These are phyloP conservation scores for Beroe forskalii DNA, from an alignment of 37 sponge, comb jelly and placozoan genomes.

Conservation along the genomic window DNA sequence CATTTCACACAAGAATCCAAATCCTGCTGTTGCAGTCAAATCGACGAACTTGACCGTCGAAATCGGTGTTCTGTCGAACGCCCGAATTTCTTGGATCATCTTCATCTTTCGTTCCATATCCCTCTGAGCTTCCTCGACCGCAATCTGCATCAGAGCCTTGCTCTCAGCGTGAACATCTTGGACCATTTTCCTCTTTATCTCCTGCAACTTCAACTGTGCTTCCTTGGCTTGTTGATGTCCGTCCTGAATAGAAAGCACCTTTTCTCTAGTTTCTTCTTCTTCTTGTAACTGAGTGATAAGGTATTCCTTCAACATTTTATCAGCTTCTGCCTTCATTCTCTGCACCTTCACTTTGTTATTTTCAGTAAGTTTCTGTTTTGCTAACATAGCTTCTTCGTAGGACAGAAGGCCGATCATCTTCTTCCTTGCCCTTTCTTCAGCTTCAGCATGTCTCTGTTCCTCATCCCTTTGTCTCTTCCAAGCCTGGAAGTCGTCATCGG, in stretches of 20 bases:
- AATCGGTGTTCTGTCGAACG: slow-evolving; percentile 89
- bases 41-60: slow-evolving; percentile 86
- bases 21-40: slow-evolving; percentile 81
- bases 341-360: slow-evolving; percentile 72
- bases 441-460: slow-evolving; percentile 82
- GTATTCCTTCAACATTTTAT: slow-evolving; percentile 78
- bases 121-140: slow-evolving; percentile 87
- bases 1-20: slow-evolving; percentile 91
- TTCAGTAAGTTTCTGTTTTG: slow-evolving; percentile 73
- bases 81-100: slow-evolving; percentile 91
- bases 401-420: slow-evolving; percentile 77
- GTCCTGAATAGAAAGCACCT: slow-evolving; percentile 79
- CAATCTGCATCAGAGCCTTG: slow-evolving; percentile 80
- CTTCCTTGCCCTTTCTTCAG: slow-evolving; percentile 85
- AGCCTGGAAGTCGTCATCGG: slow-evolving; percentile 57
- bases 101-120: slow-evolving; percentile 88
- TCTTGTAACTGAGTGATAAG: slow-evolving; percentile 77
- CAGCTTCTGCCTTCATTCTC: slow-evolving; percentile 81
- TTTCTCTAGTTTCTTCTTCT: slow-evolving; percentile 71
- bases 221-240: slow-evolving; percentile 80
- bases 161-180: slow-evolving; percentile 85
- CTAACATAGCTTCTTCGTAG: slow-evolving; percentile 95
- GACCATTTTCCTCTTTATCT: slow-evolving; percentile 86
- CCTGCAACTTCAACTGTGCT: slow-evolving; percentile 75
- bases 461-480: slow-evolving; percentile 69